Conservation (phyloP, 2,113 vertebrate genomes). For the Sinocyclocheilus anophthalmus region DNA sequence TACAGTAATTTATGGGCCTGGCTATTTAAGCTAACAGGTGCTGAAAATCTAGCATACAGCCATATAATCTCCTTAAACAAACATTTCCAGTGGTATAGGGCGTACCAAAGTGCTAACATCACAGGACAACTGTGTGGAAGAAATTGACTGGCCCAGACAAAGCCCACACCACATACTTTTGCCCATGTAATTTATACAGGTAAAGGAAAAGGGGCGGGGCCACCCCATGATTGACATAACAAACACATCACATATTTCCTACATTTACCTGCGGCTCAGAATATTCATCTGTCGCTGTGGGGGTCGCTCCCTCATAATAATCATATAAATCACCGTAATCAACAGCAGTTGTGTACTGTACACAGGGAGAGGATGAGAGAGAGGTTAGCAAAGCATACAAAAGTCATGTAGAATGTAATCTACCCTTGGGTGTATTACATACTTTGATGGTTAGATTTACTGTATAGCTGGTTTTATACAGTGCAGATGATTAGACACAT, state of each 20-base stretch:
- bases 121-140: too few species aligned
- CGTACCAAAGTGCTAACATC: neutral
- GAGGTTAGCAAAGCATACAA: slow-evolving; percentile 69
- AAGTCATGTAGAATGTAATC: slow-evolving; percentile 38
- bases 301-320: slow-evolving; percentile 88
- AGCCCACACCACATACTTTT: neutral
- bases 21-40: slow-evolving; percentile 20
- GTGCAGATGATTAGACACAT: neutral
- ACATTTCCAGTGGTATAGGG: neutral
- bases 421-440: slow-evolving; percentile 48
- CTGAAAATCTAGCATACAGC: neutral
- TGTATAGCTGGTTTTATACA: slow-evolving; percentile 7
- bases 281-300: slow-evolving; percentile 84
- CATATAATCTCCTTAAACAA: slow-evolving; percentile 18
- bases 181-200: neutral
- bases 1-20: slow-evolving; percentile 7
- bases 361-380: slow-evolving; percentile 77
- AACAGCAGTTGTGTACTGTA: slow-evolving; percentile 89
- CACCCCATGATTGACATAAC: slow-evolving; percentile 61
- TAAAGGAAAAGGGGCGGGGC: slow-evolving; percentile 33
- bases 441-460: slow-evolving; percentile 18
- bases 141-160: neutral
- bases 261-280: slow-evolving; percentile 90
- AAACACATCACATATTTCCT: slow-evolving; percentile 38
- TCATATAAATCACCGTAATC: slow-evolving; percentile 92